phyloP scores from a whole-genome alignment of 2,888 invertebrate genomes.

The Drosophila multiciliata region DNA sequence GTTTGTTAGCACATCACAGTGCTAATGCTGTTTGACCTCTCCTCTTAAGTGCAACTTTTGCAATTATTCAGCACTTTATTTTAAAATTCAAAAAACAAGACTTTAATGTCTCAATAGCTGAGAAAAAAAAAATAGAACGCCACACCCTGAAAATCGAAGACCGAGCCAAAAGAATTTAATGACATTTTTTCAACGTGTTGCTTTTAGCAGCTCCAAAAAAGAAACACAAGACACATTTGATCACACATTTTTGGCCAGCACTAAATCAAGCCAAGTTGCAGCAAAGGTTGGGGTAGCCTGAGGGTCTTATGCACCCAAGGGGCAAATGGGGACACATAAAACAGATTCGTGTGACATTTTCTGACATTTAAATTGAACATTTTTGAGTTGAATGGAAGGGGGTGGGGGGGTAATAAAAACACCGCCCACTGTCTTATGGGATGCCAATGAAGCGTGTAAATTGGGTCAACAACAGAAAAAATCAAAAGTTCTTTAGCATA shows the following conservation, averaged over 20 bases:
- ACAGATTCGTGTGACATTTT: slow-evolving; percentile 58
- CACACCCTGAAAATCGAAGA: slow-evolving; percentile 33
- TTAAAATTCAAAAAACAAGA: slow-evolving; percentile 36
- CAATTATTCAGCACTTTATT: slow-evolving; percentile 34
- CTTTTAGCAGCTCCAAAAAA: slow-evolving; percentile 42
- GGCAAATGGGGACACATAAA: slow-evolving; percentile 12
- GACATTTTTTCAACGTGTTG: slow-evolving; percentile 48
- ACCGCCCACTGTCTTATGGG: slow-evolving; percentile 30
- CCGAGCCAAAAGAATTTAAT: slow-evolving; percentile 47
- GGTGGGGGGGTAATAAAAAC: background rate
- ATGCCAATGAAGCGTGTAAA: slow-evolving; percentile 29
- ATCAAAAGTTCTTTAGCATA: slow-evolving; percentile 57
- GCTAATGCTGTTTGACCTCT: slow-evolving; percentile 4
- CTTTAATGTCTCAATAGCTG: slow-evolving; percentile 42
- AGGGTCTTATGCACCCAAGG: background rate
- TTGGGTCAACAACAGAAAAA: slow-evolving; percentile 47
- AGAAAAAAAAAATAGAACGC: background rate
- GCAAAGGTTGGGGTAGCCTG: background rate
- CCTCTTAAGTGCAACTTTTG: slow-evolving; percentile 2
- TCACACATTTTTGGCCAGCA: slow-evolving; percentile 25
- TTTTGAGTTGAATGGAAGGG: background rate
- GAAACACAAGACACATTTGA: slow-evolving; percentile 40
- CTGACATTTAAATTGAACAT: slow-evolving; percentile 56
- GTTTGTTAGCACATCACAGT: background rate
- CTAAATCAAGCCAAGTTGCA: slow-evolving; percentile 25